Evolutionary conservation across 2,113 vertebrate genomes (phyloP), one percentile per base, ranked within the genome.

Genomic region (Leuciscus idus): DNA sequence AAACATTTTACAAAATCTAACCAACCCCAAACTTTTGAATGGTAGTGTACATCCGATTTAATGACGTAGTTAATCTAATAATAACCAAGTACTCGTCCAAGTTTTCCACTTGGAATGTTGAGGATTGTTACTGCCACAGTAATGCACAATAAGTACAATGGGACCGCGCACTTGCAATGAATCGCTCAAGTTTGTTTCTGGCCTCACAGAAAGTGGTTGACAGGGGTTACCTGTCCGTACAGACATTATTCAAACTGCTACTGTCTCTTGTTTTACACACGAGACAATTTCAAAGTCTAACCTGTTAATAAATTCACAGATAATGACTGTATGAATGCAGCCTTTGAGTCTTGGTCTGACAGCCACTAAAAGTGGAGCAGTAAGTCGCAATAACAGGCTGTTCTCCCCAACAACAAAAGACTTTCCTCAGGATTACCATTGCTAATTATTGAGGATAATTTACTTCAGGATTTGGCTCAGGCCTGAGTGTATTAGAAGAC

Each of bases 391-490:
- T 82, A 66, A 48, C 64, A 82, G 81, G 17, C 81, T 36, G 81
- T 70, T 50, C 81, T 73, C 66, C 10, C 26, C 17, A 15, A 81
- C 46, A 84, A 79, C 26, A 79, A 87, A 79, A 68, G 12, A 30
- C 33, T 50, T 12, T 64, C 17, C 17, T 30, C 26, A 15, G 73
- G 73, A 33, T 86, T 83, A 88, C 80, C 73, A 72, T 80, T 55
- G 57, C 50, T 76, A 88, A 86, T 84, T 86, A 88, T 55, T 72
- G 75, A 52, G 62, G 26, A 78, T 84, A 74, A 88, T 84, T 86
- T 84, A 84, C 84, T 86, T 21, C 7, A 6, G 82, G 74, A 86
- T 88, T 88, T 78, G 74, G 73, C 70, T 78, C 55, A 48, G 28
- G 80, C 62, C 52, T 55, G 23, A 43, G 84, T 79, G 84, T 75